Base-by-base conservation (phyloP, 2,797 vertebrate species). In the Pyrocephalus nanus region DNA sequence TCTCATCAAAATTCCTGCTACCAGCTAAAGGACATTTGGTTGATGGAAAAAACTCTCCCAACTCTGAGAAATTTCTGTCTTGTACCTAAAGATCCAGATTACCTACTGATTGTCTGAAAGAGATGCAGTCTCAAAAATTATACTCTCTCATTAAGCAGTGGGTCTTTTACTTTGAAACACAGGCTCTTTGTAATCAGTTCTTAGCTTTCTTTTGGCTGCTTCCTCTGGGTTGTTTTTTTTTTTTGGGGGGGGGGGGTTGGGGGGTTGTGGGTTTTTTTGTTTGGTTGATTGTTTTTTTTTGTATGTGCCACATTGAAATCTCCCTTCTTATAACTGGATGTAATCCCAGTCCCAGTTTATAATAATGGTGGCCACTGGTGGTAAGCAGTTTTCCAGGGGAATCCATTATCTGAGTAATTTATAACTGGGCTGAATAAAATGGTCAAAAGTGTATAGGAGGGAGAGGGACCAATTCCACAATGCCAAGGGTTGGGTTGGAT, bases 331-430 rank as follows among this genome's bases (percentile, higher is more conserved):
- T 74, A 54, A 88, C 78, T 93, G 89, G 88, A 67, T 78, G 34
- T 73, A 71, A 80, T 93, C 81, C 88, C 86, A 88, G 89, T 86
- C 58, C 78, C 77, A 57, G 57, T 73, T 86, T 38, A 50, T 73
- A 91, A 92, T 74, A 82, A 86, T 90, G 40, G 81, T 86, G 84
- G 87, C 88, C 75, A 87, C 42, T 75, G 54, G 55, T 79, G 55
- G 23, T 73, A 55, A 86, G 70, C 36, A 4, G n/a, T 88, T 85
- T 93, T 96, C 61, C 65, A 32, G 23, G 48, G 43, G 43, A 91
- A 57, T 40, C 61, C n/a, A 93, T 96, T 91, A 62, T 90, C 78
- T 75, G 54, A 90, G 38, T 65, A 50, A 58, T 94, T 91, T 88
- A 54, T 88, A 92, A 90, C 15, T 69, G 58, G 51, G 38, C 45